These are phyloP conservation scores for Cordilura impudica DNA, from an alignment of 2,888 invertebrate genomes.

Conservation along the genomic window DNA sequence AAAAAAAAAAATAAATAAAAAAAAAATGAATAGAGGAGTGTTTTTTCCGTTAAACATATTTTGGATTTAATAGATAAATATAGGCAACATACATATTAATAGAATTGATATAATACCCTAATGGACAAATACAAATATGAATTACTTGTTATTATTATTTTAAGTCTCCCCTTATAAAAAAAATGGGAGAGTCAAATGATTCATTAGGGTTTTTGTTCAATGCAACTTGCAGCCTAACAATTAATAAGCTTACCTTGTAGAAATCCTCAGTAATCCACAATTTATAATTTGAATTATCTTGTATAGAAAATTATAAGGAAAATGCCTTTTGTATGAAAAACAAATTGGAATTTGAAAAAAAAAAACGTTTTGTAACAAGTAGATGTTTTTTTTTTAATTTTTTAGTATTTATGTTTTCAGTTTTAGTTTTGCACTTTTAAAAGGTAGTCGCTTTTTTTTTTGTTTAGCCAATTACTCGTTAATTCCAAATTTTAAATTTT, in stretches of 20 bases:
- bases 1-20: conserved; percentile 9
- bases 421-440: background rate
- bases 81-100: background rate
- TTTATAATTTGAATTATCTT: no score
- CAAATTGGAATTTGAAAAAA: background rate
- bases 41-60: conserved; percentile 2
- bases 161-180: background rate
- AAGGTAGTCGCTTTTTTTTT: background rate
- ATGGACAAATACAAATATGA: conserved; percentile 22
- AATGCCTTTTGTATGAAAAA: no score
- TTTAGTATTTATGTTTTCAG: background rate
- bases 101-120: background rate
- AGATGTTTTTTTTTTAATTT: background rate
- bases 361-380: background rate
- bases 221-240: background rate
- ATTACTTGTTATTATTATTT: background rate
- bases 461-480: conserved; percentile 31
- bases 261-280: no score
- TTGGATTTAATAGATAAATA: conserved; percentile 4
- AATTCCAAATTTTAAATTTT: conserved; percentile 10
- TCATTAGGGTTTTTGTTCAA: background rate
- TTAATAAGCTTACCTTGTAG: background rate
- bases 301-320: no score
- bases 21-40: conserved; percentile 12
- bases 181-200: conserved; percentile 24